phyloP scores from a whole-genome alignment of 2,888 invertebrate genomes.

The Cepaea hortensis region DNA sequence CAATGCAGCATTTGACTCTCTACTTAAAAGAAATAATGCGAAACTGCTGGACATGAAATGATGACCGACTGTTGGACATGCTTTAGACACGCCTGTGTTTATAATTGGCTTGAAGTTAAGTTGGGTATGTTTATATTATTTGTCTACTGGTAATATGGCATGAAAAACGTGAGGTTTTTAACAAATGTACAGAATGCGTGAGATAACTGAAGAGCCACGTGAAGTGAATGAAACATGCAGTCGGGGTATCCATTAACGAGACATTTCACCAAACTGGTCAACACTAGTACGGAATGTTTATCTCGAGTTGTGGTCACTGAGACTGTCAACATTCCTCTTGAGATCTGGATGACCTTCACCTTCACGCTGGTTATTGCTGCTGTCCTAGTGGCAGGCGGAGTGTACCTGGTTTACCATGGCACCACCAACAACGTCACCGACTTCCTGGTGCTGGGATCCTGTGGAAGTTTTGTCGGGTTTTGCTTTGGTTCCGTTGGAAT shows the following conservation, averaged over 20 bases:
- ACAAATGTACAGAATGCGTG: no score
- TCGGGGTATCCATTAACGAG: background rate
- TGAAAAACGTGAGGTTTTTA: no score
- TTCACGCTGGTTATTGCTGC: conserved; percentile 23
- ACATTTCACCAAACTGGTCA: background rate
- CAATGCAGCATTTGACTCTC: no score
- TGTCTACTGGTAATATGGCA: no score
- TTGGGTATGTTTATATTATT: no score
- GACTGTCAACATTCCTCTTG: background rate
- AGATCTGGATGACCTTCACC: conserved; percentile 35
- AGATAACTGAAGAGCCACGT: no score
- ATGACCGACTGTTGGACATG: no score
- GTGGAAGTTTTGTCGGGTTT: conserved; percentile 21
- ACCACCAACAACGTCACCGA: conserved; percentile 24
- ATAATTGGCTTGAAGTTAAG: no score
- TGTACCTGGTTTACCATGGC: conserved; percentile 25
- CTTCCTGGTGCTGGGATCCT: conserved; percentile 24
- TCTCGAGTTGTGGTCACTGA: background rate
- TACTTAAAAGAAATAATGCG: no score
- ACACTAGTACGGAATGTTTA: background rate
- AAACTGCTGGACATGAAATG: no score
- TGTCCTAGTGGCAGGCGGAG: conserved; percentile 31
- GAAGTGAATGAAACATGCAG: background rate
- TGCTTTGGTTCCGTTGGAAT: conserved; percentile 28
- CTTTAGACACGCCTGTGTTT: no score